phyloP scores from a whole-genome alignment of 2,888 invertebrate genomes.

The Acronicta leporina region DNA sequence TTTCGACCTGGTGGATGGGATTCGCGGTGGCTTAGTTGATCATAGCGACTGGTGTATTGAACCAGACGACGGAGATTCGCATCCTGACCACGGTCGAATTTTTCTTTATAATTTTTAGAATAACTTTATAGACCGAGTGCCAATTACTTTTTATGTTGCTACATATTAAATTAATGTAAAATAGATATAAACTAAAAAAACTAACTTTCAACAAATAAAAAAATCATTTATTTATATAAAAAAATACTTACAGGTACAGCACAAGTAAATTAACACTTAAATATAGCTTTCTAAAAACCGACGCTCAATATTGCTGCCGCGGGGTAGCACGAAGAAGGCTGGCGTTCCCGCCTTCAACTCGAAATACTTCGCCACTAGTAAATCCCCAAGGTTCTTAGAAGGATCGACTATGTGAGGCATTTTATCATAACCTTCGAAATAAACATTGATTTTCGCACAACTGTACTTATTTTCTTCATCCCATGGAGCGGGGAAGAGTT shows the following conservation, averaged over 20 bases:
- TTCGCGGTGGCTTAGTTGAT: too few species aligned
- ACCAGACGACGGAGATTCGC: too few species aligned
- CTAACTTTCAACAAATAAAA: slow-evolving; percentile 2
- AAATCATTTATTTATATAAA: slow-evolving; percentile 19
- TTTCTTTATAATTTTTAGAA: too few species aligned
- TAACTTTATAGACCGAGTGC: too few species aligned
- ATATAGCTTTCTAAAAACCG: slow-evolving; percentile 88
- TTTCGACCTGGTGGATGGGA: too few species aligned
- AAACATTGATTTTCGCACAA: slow-evolving; percentile 90
- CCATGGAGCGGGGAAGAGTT: slow-evolving; percentile 93
- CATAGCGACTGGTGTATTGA: too few species aligned
- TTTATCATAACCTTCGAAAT: slow-evolving; percentile 92
- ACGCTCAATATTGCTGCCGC: slow-evolving; percentile 88
- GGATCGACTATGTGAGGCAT: slow-evolving; percentile 89
- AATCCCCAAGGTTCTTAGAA: slow-evolving; percentile 87
- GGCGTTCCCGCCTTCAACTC: slow-evolving; percentile 91
- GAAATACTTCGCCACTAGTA: slow-evolving; percentile 90
- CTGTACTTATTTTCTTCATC: slow-evolving; percentile 91
- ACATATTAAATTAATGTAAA: too few species aligned
- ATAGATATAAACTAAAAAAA: too few species aligned
- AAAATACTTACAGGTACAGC: slow-evolving; percentile 3
- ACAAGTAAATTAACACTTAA: slow-evolving; percentile 39
- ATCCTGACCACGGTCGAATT: too few species aligned
- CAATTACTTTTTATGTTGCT: too few species aligned
- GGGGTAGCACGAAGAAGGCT: slow-evolving; percentile 90